Conservation (phyloP, 2,888 invertebrate species). For the Lasioglossum morio region DNA sequence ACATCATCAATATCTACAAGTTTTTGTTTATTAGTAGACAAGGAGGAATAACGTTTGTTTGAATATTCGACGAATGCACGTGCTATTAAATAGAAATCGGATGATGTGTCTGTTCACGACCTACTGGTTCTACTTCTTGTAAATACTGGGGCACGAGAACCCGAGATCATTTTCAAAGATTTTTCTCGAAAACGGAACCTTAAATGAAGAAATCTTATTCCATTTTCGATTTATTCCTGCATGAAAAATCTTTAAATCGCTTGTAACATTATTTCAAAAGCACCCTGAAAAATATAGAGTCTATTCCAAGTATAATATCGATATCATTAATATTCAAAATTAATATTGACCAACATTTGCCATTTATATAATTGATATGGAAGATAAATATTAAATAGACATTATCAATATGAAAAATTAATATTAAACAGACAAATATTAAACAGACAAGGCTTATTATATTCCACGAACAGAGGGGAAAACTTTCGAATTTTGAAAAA, state of each 20-base stretch:
- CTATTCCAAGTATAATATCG: too few relatives aligned
- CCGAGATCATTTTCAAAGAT: background rate
- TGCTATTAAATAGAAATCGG: background rate
- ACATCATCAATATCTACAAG: background rate
- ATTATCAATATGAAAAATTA: background rate
- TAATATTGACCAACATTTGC: too few relatives aligned
- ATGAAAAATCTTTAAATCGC: background rate
- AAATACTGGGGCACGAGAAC: background rate
- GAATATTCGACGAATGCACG: background rate
- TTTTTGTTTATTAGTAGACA: background rate
- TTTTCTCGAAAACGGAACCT: background rate
- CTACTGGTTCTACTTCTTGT: constrained; percentile 4
- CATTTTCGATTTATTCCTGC: background rate
- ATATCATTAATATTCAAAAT: too few relatives aligned
- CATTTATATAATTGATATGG: too few relatives aligned
- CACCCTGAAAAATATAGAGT: background rate
- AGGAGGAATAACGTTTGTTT: background rate
- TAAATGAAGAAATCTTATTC: background rate
- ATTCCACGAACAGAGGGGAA: too few relatives aligned
- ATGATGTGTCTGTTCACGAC: background rate
- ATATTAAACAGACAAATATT: background rate
- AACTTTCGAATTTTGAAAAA: too few relatives aligned
- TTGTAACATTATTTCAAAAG: background rate
- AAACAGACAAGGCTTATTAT: too few relatives aligned
- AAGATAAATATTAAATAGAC: too few relatives aligned